These are phyloP conservation scores for Shinisaurus crocodilurus DNA, from an alignment of 2,113 vertebrate genomes.

Conservation along the genomic window DNA sequence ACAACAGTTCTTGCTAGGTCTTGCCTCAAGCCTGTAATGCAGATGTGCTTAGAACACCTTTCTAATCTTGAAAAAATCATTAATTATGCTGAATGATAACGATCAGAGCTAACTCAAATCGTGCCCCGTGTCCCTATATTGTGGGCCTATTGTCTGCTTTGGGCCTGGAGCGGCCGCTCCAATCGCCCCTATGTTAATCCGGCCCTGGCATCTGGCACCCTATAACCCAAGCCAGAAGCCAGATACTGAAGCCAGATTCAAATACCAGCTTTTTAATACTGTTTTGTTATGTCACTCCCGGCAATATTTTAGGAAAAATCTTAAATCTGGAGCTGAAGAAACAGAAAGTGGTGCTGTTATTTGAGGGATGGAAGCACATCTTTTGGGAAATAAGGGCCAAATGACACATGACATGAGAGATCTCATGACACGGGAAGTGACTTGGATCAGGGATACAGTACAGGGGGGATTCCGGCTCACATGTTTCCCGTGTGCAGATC, in stretches of 20 bases:
- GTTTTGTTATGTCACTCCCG: neutral
- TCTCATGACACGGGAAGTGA: neutral
- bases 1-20: too few relatives aligned
- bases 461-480: neutral
- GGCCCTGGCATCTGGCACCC: too few relatives aligned
- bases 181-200: too few relatives aligned
- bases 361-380: neutral
- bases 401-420: neutral
- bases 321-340: neutral
- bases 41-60: too few relatives aligned
- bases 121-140: too few relatives aligned
- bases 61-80: too few relatives aligned
- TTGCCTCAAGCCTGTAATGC: too few relatives aligned
- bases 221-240: neutral
- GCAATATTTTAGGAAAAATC: neutral
- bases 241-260: neutral
- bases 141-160: too few relatives aligned
- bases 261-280: neutral
- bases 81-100: too few relatives aligned
- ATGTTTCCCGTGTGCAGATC: neutral
- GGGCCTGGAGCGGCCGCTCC: too few relatives aligned
- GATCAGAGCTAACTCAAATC: too few relatives aligned
- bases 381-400: neutral
- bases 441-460: neutral
- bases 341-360: neutral